Evolutionary conservation across 2,797 vertebrate species (phyloP).

Genomic region (Galagoides demidoff): DNA sequence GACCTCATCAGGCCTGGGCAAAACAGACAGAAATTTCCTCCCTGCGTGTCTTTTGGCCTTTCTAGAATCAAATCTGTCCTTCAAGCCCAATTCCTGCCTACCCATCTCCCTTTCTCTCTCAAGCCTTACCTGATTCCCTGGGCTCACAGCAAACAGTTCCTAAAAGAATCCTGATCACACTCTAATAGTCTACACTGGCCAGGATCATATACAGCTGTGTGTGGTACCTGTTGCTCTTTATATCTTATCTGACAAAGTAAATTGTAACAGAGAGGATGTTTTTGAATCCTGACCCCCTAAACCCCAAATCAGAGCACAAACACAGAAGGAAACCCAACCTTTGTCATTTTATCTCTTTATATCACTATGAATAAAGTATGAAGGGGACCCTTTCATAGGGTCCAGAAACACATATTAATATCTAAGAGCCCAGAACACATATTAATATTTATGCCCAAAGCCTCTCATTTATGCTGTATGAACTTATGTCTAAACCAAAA

Average conservation of each 20-base stretch:
- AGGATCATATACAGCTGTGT: not conserved
- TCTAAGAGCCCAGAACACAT: not conserved
- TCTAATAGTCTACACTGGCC: not conserved
- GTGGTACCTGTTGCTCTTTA: not conserved
- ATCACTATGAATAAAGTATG: not conserved
- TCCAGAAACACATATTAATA: not conserved
- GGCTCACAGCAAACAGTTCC: not conserved
- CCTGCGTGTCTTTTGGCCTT: not conserved
- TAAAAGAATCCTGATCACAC: not conserved
- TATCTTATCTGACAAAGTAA: not conserved
- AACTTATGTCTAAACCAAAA: not conserved
- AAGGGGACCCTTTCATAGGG: not conserved
- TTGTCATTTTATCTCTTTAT: slow-evolving; percentile 16
- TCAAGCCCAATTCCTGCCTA: not conserved
- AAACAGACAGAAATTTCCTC: not conserved
- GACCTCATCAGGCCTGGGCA: accelerated
- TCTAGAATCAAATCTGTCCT: not conserved
- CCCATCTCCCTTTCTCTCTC: not conserved
- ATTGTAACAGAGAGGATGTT: not conserved
- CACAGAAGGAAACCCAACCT: slow-evolving; percentile 2
- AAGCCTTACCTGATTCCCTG: not conserved
- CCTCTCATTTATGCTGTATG: not conserved
- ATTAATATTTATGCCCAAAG: not conserved
- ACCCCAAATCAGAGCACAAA: not conserved
- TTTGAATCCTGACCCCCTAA: not conserved